Evolutionary conservation across 53 echinoderm and acorn worm species (phyloP).

Genomic region (Holothuria scabra): DNA sequence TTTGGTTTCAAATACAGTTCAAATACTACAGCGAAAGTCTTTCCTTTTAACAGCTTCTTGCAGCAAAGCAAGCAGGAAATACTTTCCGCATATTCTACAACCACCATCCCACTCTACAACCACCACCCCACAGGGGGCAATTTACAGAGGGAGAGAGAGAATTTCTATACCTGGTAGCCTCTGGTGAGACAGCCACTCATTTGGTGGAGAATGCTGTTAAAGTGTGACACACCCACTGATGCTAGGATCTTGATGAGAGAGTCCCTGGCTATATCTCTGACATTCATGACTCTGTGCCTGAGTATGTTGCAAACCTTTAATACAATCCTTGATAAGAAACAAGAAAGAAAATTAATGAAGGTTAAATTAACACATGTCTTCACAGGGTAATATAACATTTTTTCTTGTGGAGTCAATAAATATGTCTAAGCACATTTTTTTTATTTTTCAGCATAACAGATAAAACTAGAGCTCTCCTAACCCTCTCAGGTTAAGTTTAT

Average conservation of each 20-base stretch:
- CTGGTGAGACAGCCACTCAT: conserved; percentile 73
- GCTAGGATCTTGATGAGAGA: conserved; percentile 89
- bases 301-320: conserved; percentile 95
- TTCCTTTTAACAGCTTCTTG: no score
- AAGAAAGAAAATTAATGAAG: background rate
- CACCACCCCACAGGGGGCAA: no score
- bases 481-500: no score
- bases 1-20: no score
- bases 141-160: no score
- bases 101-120: no score
- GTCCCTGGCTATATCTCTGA: conserved; percentile 76
- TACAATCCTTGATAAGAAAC: conserved; percentile 60
- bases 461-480: no score
- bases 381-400: no score
- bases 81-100: no score
- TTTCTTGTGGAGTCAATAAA: background rate
- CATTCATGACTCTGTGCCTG: conserved; percentile 80
- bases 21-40: no score
- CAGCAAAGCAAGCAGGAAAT: no score
- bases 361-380: background rate
- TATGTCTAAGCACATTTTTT: background rate
- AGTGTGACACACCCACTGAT: conserved; percentile 73
- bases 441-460: no score
- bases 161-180: conserved; percentile 82
- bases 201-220: conserved; percentile 79